phyloP scores from a whole-genome alignment of 2,797 vertebrate species.

The Sebastiscus tertius region DNA sequence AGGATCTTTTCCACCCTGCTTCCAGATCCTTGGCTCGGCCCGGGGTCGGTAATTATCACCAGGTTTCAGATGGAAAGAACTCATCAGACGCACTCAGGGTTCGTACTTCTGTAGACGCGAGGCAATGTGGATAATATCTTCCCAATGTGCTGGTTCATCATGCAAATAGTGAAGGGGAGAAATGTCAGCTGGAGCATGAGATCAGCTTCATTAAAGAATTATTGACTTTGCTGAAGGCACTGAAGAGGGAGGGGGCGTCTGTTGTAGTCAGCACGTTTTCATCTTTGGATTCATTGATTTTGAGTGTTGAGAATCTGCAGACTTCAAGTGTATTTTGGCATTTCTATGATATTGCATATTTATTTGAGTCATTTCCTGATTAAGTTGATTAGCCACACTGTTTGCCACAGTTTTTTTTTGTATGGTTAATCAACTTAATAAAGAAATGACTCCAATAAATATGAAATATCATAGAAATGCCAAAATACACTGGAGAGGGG shows the following conservation, averaged over 20 bases:
- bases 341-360: no score
- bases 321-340: background rate
- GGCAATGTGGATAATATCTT: conserved; percentile 64
- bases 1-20: conserved; percentile 64
- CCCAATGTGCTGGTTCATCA: conserved; percentile 23
- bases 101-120: conserved; percentile 45
- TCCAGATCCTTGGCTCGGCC: conserved; percentile 58
- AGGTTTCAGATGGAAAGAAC: conserved; percentile 76
- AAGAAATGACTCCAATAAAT: no score
- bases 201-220: background rate
- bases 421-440: no score
- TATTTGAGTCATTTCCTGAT: no score
- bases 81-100: conserved; percentile 52
- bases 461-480: no score
- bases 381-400: no score
- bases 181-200: conserved; percentile 11
- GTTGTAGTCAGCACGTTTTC: background rate
- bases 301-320: background rate
- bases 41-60: conserved; percentile 66
- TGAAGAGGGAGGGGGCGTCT: background rate
- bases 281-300: background rate
- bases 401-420: no score
- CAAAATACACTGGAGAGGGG: no score
- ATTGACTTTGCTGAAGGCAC: background rate
- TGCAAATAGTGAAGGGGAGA: conserved; percentile 19